Percentiles rank a stretch among this genome's conserved stretches.
Evolutionary conservation across 2,888 invertebrate species (phyloP).

Genomic region (Ophonus ardosiacus): DNA sequence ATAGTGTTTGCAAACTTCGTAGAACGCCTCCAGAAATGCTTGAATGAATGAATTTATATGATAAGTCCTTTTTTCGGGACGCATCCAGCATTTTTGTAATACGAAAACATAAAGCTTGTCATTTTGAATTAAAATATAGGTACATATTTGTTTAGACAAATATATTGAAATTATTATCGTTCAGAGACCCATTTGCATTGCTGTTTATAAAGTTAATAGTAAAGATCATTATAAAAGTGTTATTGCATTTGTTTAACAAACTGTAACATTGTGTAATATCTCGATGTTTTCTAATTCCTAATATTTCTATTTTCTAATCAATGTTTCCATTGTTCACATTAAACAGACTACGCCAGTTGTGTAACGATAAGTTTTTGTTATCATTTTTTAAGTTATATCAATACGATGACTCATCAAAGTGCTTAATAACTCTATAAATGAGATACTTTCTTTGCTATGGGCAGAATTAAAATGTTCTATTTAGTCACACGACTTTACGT

Average conservation of each 20-base stretch:
- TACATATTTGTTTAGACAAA: no score
- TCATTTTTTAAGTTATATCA: constrained; percentile 1
- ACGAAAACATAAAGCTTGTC: no score
- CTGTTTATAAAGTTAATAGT: no score
- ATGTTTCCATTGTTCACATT: not conserved
- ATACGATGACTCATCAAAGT: not conserved
- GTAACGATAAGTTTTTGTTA: constrained; percentile 11
- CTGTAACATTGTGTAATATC: not conserved
- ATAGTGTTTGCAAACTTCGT: no score
- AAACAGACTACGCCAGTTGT: not conserved
- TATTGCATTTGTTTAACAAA: not conserved
- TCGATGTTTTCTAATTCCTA: not conserved
- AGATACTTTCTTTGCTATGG: not conserved
- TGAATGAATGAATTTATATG: no score
- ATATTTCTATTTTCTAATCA: constrained; percentile 7
- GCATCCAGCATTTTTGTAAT: no score
- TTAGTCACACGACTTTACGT: constrained; percentile 11
- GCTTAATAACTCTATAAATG: not conserved
- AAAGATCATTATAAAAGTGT: no score
- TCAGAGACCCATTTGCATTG: no score
- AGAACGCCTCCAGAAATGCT: no score
- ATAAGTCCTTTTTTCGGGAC: no score
- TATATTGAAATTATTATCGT: no score
- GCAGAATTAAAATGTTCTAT: not conserved
- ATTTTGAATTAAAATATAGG: no score